These are phyloP conservation scores for Atta colombica DNA, from an alignment of 1,140 invertebrate genomes.

Conservation along the genomic window DNA sequence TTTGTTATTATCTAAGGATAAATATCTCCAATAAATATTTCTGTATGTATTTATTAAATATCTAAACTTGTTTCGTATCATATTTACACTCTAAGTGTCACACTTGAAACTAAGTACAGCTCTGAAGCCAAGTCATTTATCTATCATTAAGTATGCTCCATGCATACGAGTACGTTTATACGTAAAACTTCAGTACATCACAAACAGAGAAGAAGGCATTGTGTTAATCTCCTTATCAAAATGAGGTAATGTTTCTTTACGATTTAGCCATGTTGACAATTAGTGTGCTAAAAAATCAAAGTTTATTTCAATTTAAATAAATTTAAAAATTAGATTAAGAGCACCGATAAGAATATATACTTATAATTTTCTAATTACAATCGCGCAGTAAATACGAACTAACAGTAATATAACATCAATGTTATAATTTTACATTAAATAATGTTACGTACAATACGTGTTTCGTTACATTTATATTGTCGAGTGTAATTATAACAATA, in stretches of 20 bases:
- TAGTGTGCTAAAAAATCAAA: background rate
- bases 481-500: no score
- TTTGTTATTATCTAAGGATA: background rate
- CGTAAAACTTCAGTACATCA: background rate
- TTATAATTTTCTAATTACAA: background rate
- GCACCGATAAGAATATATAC: background rate
- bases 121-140: background rate
- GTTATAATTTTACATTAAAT: no score
- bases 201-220: background rate
- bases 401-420: no score
- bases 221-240: background rate
- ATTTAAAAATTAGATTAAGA: background rate
- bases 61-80: no score
- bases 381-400: no score
- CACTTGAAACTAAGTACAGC: background rate
- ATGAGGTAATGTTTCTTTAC: slow-evolving; percentile 1
- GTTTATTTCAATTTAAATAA: background rate
- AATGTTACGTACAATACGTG: no score
- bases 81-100: no score
- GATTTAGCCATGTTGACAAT: background rate
- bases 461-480: no score
- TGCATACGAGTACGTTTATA: background rate
- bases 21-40: background rate
- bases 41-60: background rate
- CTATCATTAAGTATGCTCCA: background rate